Conservation (phyloP, 2,113 vertebrate species). For the Engraulis encrasicolus region DNA sequence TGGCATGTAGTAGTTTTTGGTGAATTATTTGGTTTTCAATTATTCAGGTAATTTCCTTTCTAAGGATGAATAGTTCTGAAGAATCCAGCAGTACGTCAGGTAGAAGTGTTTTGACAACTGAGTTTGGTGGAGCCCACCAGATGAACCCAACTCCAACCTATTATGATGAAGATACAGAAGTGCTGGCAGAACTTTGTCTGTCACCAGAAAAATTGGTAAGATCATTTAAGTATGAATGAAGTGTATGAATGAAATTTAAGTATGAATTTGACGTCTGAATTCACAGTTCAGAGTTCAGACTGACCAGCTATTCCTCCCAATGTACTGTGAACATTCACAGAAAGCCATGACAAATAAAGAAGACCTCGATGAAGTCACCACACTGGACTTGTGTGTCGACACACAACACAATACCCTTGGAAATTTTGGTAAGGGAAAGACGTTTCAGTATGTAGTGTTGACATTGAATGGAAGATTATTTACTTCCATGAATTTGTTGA, state of each 20-base stretch:
- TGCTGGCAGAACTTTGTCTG: slow-evolving; percentile 73
- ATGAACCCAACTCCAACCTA: slow-evolving; percentile 76
- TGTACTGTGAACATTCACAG: slow-evolving; percentile 64
- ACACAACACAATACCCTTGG: slow-evolving; percentile 84
- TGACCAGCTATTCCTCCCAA: background rate
- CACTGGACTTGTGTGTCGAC: slow-evolving; percentile 83
- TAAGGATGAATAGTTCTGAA: background rate
- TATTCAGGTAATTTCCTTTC: background rate
- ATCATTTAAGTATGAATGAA: background rate
- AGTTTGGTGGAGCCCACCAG: slow-evolving; percentile 73
- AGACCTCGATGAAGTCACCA: slow-evolving; percentile 78
- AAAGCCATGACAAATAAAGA: slow-evolving; percentile 76
- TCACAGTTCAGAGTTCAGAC: background rate
- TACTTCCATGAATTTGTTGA: background rate
- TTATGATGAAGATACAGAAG: slow-evolving; percentile 58
- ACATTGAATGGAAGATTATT: background rate
- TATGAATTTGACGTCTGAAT: too few relatives aligned
- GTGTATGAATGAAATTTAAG: background rate
- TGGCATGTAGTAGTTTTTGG: background rate
- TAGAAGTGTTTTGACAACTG: slow-evolving; percentile 72
- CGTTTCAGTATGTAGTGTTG: background rate
- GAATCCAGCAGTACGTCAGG: slow-evolving; percentile 44
- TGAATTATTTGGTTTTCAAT: background rate
- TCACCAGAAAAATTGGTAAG: slow-evolving; percentile 82
- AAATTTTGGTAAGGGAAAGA: slow-evolving; percentile 84